A percentile compares a stretch with the other conserved stretches of the same genome.
phyloP scores from a whole-genome alignment of 2,888 invertebrate genomes.

The Lapara coniferarum region DNA sequence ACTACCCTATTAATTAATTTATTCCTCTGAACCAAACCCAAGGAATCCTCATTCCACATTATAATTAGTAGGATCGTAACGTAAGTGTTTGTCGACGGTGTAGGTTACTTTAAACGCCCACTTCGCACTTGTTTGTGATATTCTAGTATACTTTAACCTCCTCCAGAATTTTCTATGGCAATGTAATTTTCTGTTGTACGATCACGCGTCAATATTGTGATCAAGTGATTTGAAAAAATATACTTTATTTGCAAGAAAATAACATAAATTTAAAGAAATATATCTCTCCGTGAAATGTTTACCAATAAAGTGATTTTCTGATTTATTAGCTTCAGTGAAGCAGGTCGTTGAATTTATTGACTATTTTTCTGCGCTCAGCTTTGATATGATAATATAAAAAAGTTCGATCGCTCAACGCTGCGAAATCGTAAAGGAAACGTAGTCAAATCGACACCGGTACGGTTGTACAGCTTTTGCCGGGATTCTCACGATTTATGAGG shows the following conservation, averaged over 20 bases:
- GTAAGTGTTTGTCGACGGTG: too few species aligned
- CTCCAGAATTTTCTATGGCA: too few species aligned
- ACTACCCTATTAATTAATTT: too few species aligned
- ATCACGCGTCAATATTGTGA: too few species aligned
- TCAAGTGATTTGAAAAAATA: neutral
- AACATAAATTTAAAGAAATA: neutral
- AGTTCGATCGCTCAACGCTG: conserved; percentile 67
- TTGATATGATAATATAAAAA: conserved; percentile 43
- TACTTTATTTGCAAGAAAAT: neutral
- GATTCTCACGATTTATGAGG: conserved; percentile 83
- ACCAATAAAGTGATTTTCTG: neutral
- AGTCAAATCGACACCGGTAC: conserved; percentile 80
- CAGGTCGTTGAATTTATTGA: neutral
- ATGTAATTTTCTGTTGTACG: too few species aligned
- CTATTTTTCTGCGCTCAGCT: conserved; percentile 13
- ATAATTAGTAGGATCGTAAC: too few species aligned
- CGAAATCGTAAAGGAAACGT: conserved; percentile 78
- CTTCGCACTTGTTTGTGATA: too few species aligned
- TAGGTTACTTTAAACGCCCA: too few species aligned
- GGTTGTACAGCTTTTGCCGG: conserved; percentile 73
- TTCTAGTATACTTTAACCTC: too few species aligned
- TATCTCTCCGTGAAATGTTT: neutral
- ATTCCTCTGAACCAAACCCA: too few species aligned
- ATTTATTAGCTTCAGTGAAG: neutral
- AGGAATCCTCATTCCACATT: too few species aligned